Percentiles rank a stretch among this genome's conserved stretches.
These are phyloP conservation scores for Amia ocellicauda DNA, from an alignment of 2,113 vertebrate genomes.

Conservation along the genomic window DNA sequence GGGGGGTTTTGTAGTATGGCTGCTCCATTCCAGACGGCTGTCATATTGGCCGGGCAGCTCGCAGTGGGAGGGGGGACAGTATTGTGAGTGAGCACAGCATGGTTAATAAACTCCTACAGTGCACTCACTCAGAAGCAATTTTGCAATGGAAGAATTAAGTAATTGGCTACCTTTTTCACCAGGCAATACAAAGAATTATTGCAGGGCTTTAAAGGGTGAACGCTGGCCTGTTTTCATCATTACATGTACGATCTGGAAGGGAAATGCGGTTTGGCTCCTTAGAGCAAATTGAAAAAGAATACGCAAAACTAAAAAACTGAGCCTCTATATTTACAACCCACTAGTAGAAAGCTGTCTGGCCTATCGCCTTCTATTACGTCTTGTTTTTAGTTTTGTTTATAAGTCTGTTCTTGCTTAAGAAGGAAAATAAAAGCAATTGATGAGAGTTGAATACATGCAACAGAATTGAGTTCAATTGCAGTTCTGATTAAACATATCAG, in stretches of 20 bases:
- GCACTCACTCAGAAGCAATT: background rate
- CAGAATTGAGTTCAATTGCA: too few species aligned
- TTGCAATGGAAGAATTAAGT: constrained; percentile 34
- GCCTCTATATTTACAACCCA: background rate
- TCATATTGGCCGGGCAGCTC: too few species aligned
- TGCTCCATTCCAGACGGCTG: too few species aligned
- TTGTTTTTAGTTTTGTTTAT: background rate
- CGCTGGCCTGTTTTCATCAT: constrained; percentile 26
- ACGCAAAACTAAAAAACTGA: background rate
- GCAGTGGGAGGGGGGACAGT: too few species aligned
- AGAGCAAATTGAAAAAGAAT: background rate
- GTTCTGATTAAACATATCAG: too few species aligned
- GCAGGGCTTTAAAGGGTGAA: constrained; percentile 39
- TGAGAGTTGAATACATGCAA: too few species aligned
- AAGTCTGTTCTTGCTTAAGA: background rate
- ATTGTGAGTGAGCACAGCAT: too few species aligned
- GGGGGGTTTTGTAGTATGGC: too few species aligned
- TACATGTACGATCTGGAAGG: constrained; percentile 18
- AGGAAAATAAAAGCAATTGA: background rate
- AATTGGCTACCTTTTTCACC: constrained; percentile 32
- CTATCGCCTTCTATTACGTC: background rate
- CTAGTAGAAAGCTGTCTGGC: background rate
- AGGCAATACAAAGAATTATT: constrained; percentile 31
- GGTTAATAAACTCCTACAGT: too few species aligned
- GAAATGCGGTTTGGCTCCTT: background rate